A percentile compares a stretch with the other conserved stretches of the same genome.
These are phyloP conservation scores for Hydropsyche betteni DNA, from an alignment of 2,888 invertebrate species.

Conservation along the genomic window DNA sequence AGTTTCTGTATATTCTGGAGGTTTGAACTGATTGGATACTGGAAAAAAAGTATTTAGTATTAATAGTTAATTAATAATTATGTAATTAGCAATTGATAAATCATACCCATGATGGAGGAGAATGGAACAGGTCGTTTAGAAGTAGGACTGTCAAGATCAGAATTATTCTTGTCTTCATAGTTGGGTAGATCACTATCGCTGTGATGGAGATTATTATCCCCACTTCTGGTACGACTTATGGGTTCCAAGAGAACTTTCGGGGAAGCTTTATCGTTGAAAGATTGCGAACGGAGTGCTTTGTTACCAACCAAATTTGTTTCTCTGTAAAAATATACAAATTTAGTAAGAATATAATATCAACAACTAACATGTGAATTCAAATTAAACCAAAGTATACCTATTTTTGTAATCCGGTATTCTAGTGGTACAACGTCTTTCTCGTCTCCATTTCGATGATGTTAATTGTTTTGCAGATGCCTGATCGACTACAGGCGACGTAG, in stretches of 20 bases:
- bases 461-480: slow-evolving; percentile 66
- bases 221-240: slow-evolving; percentile 58
- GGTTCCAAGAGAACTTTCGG: slow-evolving; percentile 56
- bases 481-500: slow-evolving; percentile 9
- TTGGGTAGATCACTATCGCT: slow-evolving; percentile 65
- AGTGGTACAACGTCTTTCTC: slow-evolving; percentile 70
- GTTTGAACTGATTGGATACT: slow-evolving; percentile 55
- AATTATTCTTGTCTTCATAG: slow-evolving; percentile 53
- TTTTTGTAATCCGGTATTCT: slow-evolving; percentile 64
- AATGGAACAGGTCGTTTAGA: slow-evolving; percentile 37
- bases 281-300: slow-evolving; percentile 65
- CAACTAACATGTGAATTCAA: background rate
- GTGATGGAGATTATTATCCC: slow-evolving; percentile 54
- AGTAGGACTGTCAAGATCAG: slow-evolving; percentile 11
- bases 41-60: slow-evolving; percentile 34
- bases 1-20: slow-evolving; percentile 64
- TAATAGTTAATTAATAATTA: background rate
- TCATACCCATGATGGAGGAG: slow-evolving; percentile 41
- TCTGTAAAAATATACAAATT: slow-evolving; percentile 56
- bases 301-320: slow-evolving; percentile 59
- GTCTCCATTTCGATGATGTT: slow-evolving; percentile 76
- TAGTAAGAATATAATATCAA: background rate
- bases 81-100: background rate
- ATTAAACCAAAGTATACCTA: slow-evolving; percentile 55
- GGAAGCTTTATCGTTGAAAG: slow-evolving; percentile 61